These are phyloP conservation scores for Petrolisthes cinctipes DNA, from an alignment of 2,888 invertebrate species.

Conservation along the genomic window DNA sequence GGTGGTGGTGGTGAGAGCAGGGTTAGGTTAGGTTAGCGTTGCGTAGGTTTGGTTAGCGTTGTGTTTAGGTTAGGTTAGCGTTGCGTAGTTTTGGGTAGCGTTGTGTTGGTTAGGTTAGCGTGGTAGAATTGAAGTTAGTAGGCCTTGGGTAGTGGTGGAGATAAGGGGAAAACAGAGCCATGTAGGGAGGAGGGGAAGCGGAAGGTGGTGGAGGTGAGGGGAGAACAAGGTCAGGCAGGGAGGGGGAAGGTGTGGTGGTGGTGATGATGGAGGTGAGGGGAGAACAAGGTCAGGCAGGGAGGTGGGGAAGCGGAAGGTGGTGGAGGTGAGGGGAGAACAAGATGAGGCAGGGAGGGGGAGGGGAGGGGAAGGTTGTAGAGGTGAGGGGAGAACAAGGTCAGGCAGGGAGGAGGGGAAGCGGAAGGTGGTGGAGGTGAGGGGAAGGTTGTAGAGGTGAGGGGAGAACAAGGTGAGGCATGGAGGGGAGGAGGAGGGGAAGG, in stretches of 20 bases:
- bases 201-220: background rate
- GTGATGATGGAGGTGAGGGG: background rate
- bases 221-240: background rate
- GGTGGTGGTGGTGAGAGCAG: no score
- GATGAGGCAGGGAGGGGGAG: background rate
- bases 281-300: background rate
- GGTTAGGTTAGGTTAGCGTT: no score
- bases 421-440: background rate
- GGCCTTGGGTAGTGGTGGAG: background rate
- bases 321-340: background rate
- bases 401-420: no score
- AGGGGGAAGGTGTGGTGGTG: background rate
- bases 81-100: no score
- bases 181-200: background rate
- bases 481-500: background rate
- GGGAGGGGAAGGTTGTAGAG: background rate
- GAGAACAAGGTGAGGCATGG: background rate
- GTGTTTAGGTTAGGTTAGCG: no score
- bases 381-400: background rate
- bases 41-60: no score
- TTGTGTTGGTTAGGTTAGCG: no score
- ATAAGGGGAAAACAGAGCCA: background rate
- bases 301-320: background rate
- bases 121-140: no score
- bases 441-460: no score